Evolutionary conservation across 2,888 invertebrate genomes (phyloP).

Genomic region (Antheraea yamamai): DNA sequence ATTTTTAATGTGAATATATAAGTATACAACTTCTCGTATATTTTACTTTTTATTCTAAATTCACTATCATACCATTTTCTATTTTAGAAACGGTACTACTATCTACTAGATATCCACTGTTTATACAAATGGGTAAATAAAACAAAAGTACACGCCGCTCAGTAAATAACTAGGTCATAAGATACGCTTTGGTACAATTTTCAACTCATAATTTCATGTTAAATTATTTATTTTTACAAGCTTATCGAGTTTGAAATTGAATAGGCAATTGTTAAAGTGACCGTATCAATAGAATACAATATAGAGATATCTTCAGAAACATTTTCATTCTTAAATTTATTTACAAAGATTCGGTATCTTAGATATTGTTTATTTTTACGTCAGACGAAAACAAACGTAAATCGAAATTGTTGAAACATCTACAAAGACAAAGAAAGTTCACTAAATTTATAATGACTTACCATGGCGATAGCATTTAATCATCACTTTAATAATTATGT

Average conservation of each 20-base stretch:
- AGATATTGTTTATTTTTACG: background rate
- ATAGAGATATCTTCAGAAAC: background rate
- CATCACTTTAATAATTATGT: background rate
- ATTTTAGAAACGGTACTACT: constrained; percentile 5
- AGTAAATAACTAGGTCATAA: constrained; percentile 47
- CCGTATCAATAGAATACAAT: constrained; percentile 24
- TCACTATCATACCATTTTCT: background rate
- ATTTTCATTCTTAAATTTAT: background rate
- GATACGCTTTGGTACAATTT: constrained; percentile 46
- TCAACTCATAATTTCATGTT: constrained; percentile 33
- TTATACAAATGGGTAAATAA: constrained; percentile 35
- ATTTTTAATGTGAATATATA: background rate
- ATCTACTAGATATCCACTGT: background rate
- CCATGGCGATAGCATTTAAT: background rate
- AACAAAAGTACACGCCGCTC: constrained; percentile 38
- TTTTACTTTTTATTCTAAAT: background rate
- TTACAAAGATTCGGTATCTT: background rate
- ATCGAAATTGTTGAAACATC: background rate
- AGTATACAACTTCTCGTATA: background rate
- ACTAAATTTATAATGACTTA: background rate
- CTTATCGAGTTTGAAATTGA: constrained; percentile 22
- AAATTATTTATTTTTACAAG: constrained; percentile 18
- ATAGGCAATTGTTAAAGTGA: constrained; percentile 10
- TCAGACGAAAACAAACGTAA: background rate
- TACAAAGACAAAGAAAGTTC: background rate